These are phyloP conservation scores for Sterrhoptilus dennistouni DNA, from an alignment of 2,113 vertebrate genomes.

Conservation along the genomic window DNA sequence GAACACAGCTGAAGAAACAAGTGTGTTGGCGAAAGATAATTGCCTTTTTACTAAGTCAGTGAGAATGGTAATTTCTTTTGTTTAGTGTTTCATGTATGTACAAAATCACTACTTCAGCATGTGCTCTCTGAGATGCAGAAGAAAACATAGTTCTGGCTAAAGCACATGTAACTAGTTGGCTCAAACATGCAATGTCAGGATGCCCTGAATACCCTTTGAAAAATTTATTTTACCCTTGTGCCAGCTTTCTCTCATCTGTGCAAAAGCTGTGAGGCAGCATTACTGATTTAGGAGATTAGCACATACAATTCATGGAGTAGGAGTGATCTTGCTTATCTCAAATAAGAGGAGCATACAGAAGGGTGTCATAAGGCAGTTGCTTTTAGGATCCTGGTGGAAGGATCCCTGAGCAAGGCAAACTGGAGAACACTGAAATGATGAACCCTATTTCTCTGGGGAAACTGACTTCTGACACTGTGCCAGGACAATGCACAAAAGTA, in stretches of 20 bases:
- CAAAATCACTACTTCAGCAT: not conserved
- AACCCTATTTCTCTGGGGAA: not conserved
- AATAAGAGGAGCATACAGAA: not conserved
- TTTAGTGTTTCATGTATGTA: not conserved
- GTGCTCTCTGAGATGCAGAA: not conserved
- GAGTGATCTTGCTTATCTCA: constrained; percentile 31
- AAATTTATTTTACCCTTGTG: constrained; percentile 27
- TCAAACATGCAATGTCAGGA: not conserved
- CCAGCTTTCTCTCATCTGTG: constrained; percentile 44
- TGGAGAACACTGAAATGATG: not conserved
- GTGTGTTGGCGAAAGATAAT: not conserved
- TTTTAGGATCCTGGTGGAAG: not conserved
- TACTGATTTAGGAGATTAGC: constrained; percentile 32
- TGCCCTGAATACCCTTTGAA: not conserved
- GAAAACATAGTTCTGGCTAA: not conserved
- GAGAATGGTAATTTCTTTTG: not conserved
- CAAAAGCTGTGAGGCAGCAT: constrained; percentile 23
- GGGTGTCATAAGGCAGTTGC: not conserved
- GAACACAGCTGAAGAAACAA: not conserved
- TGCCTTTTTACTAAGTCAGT: not conserved
- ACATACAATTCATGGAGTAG: not conserved
- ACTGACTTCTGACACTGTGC: not conserved
- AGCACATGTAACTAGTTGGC: not conserved
- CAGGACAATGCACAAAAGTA: not conserved
- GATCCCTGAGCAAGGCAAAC: not conserved